A percentile compares a stretch with the other conserved stretches of the same genome.
phyloP scores from a whole-genome alignment of 2,797 vertebrate genomes.

The Pteronotus mesoamericanus region DNA sequence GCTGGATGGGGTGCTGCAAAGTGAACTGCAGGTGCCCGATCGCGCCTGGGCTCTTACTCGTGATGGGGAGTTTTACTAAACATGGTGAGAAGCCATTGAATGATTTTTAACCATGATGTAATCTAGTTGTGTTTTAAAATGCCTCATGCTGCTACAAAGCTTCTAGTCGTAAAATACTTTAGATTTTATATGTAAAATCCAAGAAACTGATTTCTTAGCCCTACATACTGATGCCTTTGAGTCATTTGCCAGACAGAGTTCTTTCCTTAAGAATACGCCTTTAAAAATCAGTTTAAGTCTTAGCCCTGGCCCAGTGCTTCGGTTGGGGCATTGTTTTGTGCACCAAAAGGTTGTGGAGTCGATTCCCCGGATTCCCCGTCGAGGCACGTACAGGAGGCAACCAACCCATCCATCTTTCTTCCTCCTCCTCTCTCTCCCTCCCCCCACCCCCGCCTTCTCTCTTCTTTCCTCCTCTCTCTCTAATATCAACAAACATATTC shows the following conservation, averaged over 20 bases:
- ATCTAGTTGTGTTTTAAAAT: slow-evolving; percentile 33
- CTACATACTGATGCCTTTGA: neutral
- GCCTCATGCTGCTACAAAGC: neutral
- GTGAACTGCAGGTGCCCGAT: neutral
- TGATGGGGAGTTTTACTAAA: neutral
- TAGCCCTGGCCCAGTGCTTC: neutral
- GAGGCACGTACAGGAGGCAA: neutral
- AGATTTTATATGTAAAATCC: neutral
- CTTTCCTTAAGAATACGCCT: neutral
- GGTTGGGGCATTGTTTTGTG: neutral
- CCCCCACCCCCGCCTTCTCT: too few species aligned
- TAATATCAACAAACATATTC: neutral
- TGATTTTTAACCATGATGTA: slow-evolving; percentile 11
- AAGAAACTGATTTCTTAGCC: slow-evolving; percentile 1
- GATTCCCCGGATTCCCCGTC: neutral
- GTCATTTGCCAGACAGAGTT: neutral
- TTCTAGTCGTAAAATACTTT: neutral
- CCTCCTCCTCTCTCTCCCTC: neutral
- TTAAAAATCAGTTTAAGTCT: neutral
- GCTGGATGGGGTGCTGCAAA: neutral
- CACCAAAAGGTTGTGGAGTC: neutral
- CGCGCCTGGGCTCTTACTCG: neutral
- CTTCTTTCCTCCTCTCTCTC: neutral
- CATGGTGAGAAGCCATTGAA: neutral
- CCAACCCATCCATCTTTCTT: neutral